Conservation (phyloP, 2,113 vertebrate species). For the Nothobranchius kuhntae region DNA sequence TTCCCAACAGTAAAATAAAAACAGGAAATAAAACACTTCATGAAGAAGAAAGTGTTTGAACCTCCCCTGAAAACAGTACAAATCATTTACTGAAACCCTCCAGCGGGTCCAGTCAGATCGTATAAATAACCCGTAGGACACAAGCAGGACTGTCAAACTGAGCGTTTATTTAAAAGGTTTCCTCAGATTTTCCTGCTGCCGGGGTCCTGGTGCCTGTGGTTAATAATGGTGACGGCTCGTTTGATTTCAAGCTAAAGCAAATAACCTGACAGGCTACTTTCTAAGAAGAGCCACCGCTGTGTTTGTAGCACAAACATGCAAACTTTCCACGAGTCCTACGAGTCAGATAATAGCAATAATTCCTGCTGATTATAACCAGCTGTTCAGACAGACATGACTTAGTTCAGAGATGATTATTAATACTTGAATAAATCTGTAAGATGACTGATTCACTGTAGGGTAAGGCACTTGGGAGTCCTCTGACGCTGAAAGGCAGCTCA, state of each 20-base stretch:
- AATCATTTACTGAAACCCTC: slow-evolving; percentile 39
- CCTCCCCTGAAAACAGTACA: not conserved
- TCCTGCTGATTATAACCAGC: not conserved
- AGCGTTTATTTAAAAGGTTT: slow-evolving; percentile 1
- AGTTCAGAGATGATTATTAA: too few relatives aligned
- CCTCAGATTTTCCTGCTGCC: not conserved
- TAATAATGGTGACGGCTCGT: not conserved
- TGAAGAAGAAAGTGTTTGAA: not conserved
- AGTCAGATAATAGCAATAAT: not conserved
- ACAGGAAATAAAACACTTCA: slow-evolving; percentile 26
- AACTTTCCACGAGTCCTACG: slow-evolving; percentile 9
- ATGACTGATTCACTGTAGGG: too few relatives aligned
- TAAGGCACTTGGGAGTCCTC: too few relatives aligned
- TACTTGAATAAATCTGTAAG: too few relatives aligned
- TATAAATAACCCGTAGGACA: not conserved
- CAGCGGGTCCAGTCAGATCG: slow-evolving; percentile 7
- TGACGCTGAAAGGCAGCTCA: too few relatives aligned
- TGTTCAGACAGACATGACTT: not conserved
- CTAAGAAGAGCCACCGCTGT: slow-evolving; percentile 1
- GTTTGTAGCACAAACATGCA: not conserved
- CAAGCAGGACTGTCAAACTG: slow-evolving; percentile 1
- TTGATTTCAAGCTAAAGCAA: slow-evolving; percentile 9
- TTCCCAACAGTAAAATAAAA: slow-evolving; percentile 36
- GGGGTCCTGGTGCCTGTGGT: slow-evolving; percentile 1
- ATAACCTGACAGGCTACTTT: slow-evolving; percentile 5